These are phyloP conservation scores for Chromoteleia sp. DNA, from an alignment of 2,888 invertebrate genomes.

Conservation along the genomic window DNA sequence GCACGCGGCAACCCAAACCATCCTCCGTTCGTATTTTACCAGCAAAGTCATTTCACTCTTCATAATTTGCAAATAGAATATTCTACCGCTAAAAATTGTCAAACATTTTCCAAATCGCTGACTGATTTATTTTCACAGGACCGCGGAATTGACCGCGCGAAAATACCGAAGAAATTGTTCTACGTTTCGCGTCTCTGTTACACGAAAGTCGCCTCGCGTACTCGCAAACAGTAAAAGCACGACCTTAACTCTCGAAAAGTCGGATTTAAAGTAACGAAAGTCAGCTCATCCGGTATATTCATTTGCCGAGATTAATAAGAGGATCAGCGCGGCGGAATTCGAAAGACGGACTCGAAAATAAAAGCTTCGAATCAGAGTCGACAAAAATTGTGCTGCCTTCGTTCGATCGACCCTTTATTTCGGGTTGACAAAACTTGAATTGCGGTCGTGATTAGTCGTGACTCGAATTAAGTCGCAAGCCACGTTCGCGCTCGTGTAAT, in stretches of 20 bases:
- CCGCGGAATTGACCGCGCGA: constrained; percentile 34
- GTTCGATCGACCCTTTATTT: too few relatives aligned
- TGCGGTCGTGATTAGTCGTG: too few relatives aligned
- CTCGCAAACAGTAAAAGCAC: constrained; percentile 54
- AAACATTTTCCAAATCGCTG: too few relatives aligned
- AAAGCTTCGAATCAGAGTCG: too few relatives aligned
- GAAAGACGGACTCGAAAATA: constrained; percentile 30
- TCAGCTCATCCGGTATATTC: constrained; percentile 59
- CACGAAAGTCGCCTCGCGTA: constrained; percentile 39
- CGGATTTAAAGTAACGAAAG: constrained; percentile 57
- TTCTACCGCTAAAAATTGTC: too few relatives aligned
- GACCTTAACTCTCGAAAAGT: constrained; percentile 58
- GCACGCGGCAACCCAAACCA: background rate
- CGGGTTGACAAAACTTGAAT: too few relatives aligned
- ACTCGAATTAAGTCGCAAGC: constrained; percentile 45
- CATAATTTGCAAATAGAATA: background rate
- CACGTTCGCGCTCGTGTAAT: constrained; percentile 45
- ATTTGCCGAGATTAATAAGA: constrained; percentile 58
- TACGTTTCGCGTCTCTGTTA: constrained; percentile 35
- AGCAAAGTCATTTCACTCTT: background rate
- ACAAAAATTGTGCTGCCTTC: too few relatives aligned
- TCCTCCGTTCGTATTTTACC: background rate
- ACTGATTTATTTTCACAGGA: constrained; percentile 23
- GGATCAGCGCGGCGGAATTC: constrained; percentile 34
- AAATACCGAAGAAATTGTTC: constrained; percentile 19